Evolutionary conservation across 2,888 invertebrate genomes (phyloP), one percentile per base, ranked within the genome.

Genomic region (Drosophila eohydei): DNA sequence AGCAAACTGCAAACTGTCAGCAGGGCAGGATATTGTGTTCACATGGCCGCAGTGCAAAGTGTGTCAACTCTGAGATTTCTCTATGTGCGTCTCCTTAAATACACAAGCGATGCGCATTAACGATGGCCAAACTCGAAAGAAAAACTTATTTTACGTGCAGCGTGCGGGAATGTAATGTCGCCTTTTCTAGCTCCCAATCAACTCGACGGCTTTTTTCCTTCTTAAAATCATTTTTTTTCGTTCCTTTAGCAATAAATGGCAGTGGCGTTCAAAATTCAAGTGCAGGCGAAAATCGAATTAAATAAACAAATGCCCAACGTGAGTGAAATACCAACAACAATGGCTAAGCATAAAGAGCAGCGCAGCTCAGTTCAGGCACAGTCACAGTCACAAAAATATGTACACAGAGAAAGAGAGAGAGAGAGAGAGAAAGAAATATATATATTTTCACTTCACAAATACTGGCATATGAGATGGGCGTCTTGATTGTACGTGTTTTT

Each of bases 271-370:
- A 75, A 73, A 68, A 80, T 75, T 80, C 77, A 74, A 80, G 72
- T 78, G 74, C 74, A 74, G 56, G 64, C 82, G 57, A 75, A 89
- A 92, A 92, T 92, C 92, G 92, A 92, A 92, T 92, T 92, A 92
- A 92, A 92, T 92, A 92, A 92, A 92, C 92, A 92, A 92, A 92
- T 91, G 91, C 91, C 89, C 91, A 92, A 92, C 92, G 92, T 92
- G 92, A 91, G 88, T 75, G 72, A 91, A 92, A 90, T 92, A 81
- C 83, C 72, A 85, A 92, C 66, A 51, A 66, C 57, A 72, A 72
- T 63, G 60, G 62, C 64, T 46, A 38, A 34, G 34, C 46, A 58
- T 63, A 43, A 60, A 64, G 60, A 67, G 56, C 59, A 62, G 61
- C 63, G 57, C 64, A 55, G 51, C 67, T 7, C 40, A 7, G 14